These are phyloP conservation scores for Cossypha heuglini DNA, from an alignment of 2,797 vertebrate species.

Conservation along the genomic window DNA sequence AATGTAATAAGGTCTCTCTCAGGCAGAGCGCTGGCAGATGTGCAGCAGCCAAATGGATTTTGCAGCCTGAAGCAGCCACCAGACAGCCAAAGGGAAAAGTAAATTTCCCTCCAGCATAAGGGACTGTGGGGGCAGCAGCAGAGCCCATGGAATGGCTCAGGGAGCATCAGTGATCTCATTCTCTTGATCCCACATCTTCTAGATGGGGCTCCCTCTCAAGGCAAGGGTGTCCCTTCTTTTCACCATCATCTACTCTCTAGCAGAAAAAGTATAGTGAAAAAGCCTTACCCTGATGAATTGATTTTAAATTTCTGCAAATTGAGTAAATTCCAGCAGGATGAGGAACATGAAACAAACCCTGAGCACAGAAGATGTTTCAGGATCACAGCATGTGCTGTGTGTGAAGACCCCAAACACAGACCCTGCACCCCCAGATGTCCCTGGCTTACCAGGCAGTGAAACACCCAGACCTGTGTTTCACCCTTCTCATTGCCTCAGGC, in stretches of 20 bases:
- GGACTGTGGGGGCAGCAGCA: rapidly evolving
- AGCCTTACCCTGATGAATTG: not conserved
- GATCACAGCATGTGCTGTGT: not conserved
- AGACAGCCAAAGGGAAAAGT: not conserved
- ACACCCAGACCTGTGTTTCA: not conserved
- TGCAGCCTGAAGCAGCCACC: not conserved
- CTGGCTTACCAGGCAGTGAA: not conserved
- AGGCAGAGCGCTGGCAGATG: not conserved
- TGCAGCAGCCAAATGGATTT: not conserved
- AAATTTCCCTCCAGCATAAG: not conserved
- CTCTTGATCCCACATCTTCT: rapidly evolving
- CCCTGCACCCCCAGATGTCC: not conserved
- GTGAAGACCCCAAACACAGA: not conserved
- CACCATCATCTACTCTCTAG: not conserved
- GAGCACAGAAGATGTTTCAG: not conserved
- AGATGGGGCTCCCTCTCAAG: not conserved
- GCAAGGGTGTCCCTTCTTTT: not conserved
- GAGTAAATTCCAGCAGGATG: not conserved
- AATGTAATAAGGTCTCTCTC: not conserved
- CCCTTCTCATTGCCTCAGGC: not conserved
- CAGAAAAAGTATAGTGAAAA: not conserved
- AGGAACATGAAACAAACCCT: not conserved
- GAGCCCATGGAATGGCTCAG: not conserved
- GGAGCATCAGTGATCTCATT: rapidly evolving
- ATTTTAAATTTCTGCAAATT: not conserved